Percentiles rank a stretch among this genome's conserved stretches.
Conservation (phyloP, 2,888 invertebrate genomes). For the Limnephilus lunatus region DNA sequence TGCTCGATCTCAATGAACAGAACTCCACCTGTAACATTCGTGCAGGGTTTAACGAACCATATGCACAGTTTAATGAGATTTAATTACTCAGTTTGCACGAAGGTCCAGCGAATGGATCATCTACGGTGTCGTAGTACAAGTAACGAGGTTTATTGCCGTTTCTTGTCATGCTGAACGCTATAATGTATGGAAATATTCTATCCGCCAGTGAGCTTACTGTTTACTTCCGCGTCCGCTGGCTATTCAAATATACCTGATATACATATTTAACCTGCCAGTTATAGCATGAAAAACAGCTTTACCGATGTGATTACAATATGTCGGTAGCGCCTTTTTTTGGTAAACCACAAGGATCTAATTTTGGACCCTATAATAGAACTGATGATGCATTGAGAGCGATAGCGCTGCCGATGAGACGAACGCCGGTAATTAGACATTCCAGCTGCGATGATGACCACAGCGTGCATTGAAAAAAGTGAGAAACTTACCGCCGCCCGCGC, state of each 20-base stretch:
- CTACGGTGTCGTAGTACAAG: constrained; percentile 29
- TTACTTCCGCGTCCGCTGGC: not conserved
- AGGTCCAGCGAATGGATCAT: constrained; percentile 45
- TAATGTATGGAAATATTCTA: not conserved
- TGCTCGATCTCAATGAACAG: constrained; percentile 21
- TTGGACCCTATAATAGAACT: not conserved
- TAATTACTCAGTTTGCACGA: constrained; percentile 52
- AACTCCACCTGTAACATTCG: constrained; percentile 32
- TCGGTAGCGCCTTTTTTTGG: not conserved
- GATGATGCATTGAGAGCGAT: constrained; percentile 35
- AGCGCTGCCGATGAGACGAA: constrained; percentile 26
- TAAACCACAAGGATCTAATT: constrained; percentile 33
- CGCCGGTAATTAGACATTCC: constrained; percentile 37
- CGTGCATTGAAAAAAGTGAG: constrained; percentile 33
- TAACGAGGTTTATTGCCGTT: constrained; percentile 12
- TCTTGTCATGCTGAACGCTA: not conserved
- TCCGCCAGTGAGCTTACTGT: not conserved
- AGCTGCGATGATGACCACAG: constrained; percentile 44
- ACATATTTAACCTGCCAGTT: not conserved
- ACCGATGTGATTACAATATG: not conserved
- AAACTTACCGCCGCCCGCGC: constrained; percentile 31
- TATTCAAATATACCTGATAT: not conserved
- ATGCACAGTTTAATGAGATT: constrained; percentile 26
- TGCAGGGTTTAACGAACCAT: constrained; percentile 50
- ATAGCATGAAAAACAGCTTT: not conserved